Conservation (phyloP, 2,888 invertebrate species). For the Drosophila quinaria region DNA sequence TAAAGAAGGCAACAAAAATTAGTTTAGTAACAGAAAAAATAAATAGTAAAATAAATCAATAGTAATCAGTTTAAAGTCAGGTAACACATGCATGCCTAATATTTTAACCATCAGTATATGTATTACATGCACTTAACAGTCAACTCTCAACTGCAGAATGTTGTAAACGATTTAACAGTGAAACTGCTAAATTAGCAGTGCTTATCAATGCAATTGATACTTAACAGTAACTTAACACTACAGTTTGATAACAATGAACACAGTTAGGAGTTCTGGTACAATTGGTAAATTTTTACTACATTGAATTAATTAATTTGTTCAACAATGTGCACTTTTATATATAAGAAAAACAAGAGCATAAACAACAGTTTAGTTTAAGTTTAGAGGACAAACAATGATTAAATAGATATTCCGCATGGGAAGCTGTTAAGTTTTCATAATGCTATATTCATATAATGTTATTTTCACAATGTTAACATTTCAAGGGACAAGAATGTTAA, state of each 20-base stretch:
- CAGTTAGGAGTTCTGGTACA: background rate
- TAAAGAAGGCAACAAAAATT: constrained; percentile 54
- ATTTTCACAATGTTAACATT: too few relatives aligned
- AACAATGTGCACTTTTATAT: too few relatives aligned
- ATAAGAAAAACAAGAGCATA: too few relatives aligned
- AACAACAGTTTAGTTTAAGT: too few relatives aligned
- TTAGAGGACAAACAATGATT: too few relatives aligned
- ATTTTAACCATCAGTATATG: background rate
- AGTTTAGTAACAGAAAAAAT: background rate
- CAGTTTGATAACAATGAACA: background rate
- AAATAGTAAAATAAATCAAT: background rate
- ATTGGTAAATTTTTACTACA: background rate
- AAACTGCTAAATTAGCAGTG: background rate
- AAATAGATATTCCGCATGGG: too few relatives aligned
- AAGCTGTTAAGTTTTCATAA: too few relatives aligned
- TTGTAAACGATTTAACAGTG: constrained; percentile 2
- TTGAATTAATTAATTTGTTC: too few relatives aligned
- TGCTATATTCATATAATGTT: too few relatives aligned
- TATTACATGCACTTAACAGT: background rate
- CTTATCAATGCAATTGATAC: background rate
- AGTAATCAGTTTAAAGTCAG: background rate
- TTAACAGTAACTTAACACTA: constrained; percentile 4
- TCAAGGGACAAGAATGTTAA: too few relatives aligned
- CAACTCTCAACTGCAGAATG: constrained; percentile 11
- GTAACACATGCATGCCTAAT: background rate